phyloP scores from a whole-genome alignment of 2,797 vertebrate genomes.

The Nyctalus aviator region DNA sequence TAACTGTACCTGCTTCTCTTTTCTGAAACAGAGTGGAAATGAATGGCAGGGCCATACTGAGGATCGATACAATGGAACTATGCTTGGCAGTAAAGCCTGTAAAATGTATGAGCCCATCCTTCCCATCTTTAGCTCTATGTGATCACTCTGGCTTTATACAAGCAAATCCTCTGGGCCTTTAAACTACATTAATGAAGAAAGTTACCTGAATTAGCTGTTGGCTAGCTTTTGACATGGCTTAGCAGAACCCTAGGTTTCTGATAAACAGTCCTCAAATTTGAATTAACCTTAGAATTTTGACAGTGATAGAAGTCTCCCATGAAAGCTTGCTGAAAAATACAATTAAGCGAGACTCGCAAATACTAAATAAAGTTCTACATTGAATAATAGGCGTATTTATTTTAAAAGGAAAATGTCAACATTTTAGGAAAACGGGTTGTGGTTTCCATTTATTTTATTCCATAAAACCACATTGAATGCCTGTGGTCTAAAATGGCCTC shows the following conservation, averaged over 20 bases:
- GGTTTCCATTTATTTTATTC: constrained; percentile 66
- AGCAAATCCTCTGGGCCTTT: constrained; percentile 54
- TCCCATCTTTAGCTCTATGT: constrained; percentile 44
- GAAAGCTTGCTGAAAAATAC: constrained; percentile 64
- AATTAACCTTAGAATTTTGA: constrained; percentile 69
- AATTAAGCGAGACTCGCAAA: constrained; percentile 55
- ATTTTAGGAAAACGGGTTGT: constrained; percentile 65
- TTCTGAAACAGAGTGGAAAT: constrained; percentile 62
- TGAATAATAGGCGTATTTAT: constrained; percentile 48
- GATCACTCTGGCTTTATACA: constrained; percentile 40
- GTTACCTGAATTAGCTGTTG: constrained; percentile 50
- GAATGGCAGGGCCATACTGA: constrained; percentile 15
- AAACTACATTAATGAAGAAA: constrained; percentile 33
- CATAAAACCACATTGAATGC: constrained; percentile 40
- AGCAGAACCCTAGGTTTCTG: constrained; percentile 58
- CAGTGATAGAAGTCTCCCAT: constrained; percentile 49
- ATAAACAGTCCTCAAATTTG: constrained; percentile 64
- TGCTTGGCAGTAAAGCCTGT: constrained; percentile 42
- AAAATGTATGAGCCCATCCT: constrained; percentile 50
- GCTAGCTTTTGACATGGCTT: constrained; percentile 58
- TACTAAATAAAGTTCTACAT: constrained; percentile 55
- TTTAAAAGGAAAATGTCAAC: constrained; percentile 58
- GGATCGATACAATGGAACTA: constrained; percentile 26
- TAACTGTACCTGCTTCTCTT: constrained; percentile 50
- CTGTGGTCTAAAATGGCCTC: constrained; percentile 27